Evolutionary conservation across 2,113 vertebrate genomes (phyloP).

Genomic region (Zapornia atra): DNA sequence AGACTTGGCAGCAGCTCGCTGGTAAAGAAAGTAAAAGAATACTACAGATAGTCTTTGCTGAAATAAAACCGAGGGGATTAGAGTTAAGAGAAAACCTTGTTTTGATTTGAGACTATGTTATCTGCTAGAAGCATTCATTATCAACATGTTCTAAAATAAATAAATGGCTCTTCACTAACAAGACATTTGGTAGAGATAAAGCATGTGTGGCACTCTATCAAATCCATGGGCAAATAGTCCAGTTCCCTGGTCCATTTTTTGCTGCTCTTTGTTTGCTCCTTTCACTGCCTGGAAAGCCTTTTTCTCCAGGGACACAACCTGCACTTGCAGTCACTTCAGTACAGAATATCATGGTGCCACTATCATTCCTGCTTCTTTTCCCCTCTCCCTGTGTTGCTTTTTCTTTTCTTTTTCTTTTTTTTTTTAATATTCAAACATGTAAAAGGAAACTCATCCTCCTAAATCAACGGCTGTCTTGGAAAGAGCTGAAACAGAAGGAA

Average conservation of each 20-base stretch:
- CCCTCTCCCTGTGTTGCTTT: background rate
- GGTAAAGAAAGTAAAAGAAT: conserved; percentile 46
- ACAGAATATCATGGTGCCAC: background rate
- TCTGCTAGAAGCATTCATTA: conserved; percentile 54
- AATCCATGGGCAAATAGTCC: background rate
- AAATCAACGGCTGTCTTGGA: conserved; percentile 49
- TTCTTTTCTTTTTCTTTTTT: no score
- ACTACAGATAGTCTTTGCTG: conserved; percentile 33
- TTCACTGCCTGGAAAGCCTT: background rate
- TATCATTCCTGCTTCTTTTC: background rate
- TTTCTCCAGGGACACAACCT: background rate
- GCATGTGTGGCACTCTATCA: conserved; percentile 6
- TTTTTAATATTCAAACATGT: background rate
- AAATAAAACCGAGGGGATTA: conserved; percentile 55
- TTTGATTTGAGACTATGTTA: conserved; percentile 55
- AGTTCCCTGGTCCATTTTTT: background rate
- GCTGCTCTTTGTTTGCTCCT: conserved; percentile 27
- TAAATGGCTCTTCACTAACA: conserved; percentile 48
- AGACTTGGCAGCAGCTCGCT: conserved; percentile 40
- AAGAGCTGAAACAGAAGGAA: conserved; percentile 65
- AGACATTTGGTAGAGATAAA: conserved; percentile 42
- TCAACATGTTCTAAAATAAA: conserved; percentile 51
- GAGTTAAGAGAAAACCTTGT: conserved; percentile 38
- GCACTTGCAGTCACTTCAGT: background rate
- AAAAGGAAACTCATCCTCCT: conserved; percentile 20